phyloP scores from a whole-genome alignment of 2,888 invertebrate species.

The Agonopterix alstromeriana region DNA sequence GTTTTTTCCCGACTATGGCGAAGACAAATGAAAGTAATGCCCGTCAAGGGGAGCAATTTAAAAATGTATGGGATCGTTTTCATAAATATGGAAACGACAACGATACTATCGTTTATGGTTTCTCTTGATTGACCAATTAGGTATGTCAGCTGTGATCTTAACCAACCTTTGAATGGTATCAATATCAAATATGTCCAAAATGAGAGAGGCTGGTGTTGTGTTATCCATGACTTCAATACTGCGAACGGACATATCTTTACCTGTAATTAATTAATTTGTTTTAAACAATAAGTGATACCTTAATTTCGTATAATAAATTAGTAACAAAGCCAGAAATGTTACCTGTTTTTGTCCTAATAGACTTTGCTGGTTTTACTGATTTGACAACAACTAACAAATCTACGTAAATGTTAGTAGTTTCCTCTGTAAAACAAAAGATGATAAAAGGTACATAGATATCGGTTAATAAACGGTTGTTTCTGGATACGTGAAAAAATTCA shows the following conservation, averaged over 20 bases:
- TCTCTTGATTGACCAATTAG: not conserved
- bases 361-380: slow-evolving; percentile 77
- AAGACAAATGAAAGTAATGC: no score
- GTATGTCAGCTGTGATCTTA: not conserved
- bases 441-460: no score
- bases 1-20: no score
- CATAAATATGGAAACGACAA: no score
- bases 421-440: slow-evolving; percentile 34
- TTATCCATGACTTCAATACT: slow-evolving; percentile 81
- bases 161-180: slow-evolving; percentile 80
- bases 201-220: slow-evolving; percentile 75
- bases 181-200: slow-evolving; percentile 81
- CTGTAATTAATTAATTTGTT: slow-evolving; percentile 24
- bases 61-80: no score
- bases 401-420: slow-evolving; percentile 64
- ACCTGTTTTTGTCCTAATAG: slow-evolving; percentile 79
- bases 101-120: no score
- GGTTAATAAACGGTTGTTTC: no score
- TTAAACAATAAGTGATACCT: not conserved
- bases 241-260: slow-evolving; percentile 75
- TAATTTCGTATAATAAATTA: not conserved
- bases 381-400: slow-evolving; percentile 84
- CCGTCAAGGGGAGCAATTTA: no score
- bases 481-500: no score
- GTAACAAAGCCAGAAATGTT: slow-evolving; percentile 3